Evolutionary conservation across 1,140 invertebrate species (phyloP), one percentile per base, ranked within the genome.

Genomic region (Teleogryllus occipitalis): DNA sequence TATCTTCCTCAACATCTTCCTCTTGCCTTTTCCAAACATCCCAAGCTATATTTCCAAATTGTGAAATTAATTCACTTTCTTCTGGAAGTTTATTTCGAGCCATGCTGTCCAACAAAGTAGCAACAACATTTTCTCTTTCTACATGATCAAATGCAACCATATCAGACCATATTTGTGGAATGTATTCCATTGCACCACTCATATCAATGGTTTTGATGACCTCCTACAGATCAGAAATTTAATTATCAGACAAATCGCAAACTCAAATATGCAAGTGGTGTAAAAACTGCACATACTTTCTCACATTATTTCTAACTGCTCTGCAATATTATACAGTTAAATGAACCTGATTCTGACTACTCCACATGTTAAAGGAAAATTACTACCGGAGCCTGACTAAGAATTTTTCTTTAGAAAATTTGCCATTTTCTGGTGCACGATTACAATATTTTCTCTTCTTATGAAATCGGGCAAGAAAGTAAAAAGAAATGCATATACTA

Each of bases 161-260:
- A 83, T 96, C 93, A 1, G 93, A 92, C 93, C 93, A 96, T 8
- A 95, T 84, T 83, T 89, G 89, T 2, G 94, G 92, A 77, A 96
- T 85, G 47, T 92, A 88, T 74, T 92, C 87, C 14, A 89, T 86
- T 7, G 89, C 87, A 7, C 89, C 89, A 83, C 90, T 89, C 10
- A 90, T 81, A 82, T 92, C 89, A 22, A 95, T 83, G n/a, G 89
- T 85, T 81, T 90, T 84, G 79, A 95, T 79, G 22, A 89, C 82
- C 78, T 87, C 84, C 83, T 86, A 81, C 2, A 83, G 4, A 78
- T n/a, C 14, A 73, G n/a, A 8, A 78, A 15, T 78, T n/a, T 73
- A 80, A 22, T 22, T 21, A 46, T 48, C 15, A 74, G 12, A n/a
- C 3, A 79, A 77, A 80, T 22, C 2, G n/a, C 8, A 74, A 79